Percentiles rank a stretch among this genome's conserved stretches.
Evolutionary conservation across 2,888 invertebrate genomes (phyloP).

Genomic region (Leptura quadrifasciata): DNA sequence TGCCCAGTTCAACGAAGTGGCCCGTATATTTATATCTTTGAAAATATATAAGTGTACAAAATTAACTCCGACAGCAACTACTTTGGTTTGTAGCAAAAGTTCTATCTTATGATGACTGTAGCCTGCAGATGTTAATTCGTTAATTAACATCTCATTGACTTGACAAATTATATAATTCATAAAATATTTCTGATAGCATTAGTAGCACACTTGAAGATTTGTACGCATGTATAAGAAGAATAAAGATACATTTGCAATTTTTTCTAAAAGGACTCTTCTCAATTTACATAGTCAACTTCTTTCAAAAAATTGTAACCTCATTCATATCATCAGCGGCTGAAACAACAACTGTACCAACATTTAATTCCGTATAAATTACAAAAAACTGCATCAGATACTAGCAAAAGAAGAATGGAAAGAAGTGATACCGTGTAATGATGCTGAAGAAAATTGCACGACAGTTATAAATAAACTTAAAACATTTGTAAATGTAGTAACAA

Average conservation of each 20-base stretch:
- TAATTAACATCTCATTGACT: slow-evolving; percentile 35
- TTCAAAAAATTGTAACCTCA: no score
- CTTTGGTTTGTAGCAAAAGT: slow-evolving; percentile 24
- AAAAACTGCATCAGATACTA: no score
- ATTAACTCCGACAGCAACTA: slow-evolving; percentile 30
- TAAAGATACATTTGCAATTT: background rate
- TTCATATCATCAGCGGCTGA: no score
- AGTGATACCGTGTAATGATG: no score
- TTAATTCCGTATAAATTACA: no score
- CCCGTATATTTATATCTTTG: slow-evolving; percentile 33
- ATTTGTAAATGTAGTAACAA: no score
- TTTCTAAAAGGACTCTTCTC: no score
- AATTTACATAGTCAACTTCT: no score
- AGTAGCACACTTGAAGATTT: background rate
- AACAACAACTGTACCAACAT: no score
- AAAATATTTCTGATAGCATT: slow-evolving; percentile 5
- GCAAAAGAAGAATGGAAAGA: no score
- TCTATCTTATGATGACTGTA: background rate
- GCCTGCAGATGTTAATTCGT: slow-evolving; percentile 28
- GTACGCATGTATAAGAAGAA: background rate
- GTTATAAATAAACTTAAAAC: no score
- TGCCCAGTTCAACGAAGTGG: slow-evolving; percentile 16
- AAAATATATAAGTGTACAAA: slow-evolving; percentile 34
- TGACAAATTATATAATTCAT: slow-evolving; percentile 37
- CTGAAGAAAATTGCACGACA: no score